Evolutionary conservation across 2,113 vertebrate species (phyloP).

Genomic region (Rynchops niger): DNA sequence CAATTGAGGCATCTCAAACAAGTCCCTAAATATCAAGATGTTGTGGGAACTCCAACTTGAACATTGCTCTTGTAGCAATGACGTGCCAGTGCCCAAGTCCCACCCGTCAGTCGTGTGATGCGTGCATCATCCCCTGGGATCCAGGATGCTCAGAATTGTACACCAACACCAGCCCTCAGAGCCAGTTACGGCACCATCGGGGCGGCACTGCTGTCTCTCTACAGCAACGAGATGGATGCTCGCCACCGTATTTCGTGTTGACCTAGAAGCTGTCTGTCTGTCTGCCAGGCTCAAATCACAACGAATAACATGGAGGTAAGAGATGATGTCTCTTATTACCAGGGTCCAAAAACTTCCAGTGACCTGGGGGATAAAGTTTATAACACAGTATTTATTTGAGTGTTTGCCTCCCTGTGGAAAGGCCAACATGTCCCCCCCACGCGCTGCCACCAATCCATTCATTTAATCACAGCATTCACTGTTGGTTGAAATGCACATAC

Average conservation of each 20-base stretch:
- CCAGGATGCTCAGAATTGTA: neutral
- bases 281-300: neutral
- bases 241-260: neutral
- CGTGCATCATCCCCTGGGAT: neutral
- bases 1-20: neutral
- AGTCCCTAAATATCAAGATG: neutral
- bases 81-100: no score
- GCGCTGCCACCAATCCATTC: neutral
- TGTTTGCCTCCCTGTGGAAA: neutral
- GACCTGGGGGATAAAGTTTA: neutral
- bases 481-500: neutral
- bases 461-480: neutral
- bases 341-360: neutral
- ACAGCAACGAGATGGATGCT: neutral
- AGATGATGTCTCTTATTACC: neutral
- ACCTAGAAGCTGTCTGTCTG: neutral
- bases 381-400: neutral
- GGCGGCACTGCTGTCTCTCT: neutral
- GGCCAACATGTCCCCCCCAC: no score
- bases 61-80: neutral
- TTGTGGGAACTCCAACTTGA: neutral
- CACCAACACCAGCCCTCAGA: neutral
- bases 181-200: neutral
- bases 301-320: neutral
- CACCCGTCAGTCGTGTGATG: rapidly evolving